A percentile compares a stretch with the other conserved stretches of the same genome.
phyloP scores from a whole-genome alignment of 2,888 invertebrate species.

The Chalcis sispes region DNA sequence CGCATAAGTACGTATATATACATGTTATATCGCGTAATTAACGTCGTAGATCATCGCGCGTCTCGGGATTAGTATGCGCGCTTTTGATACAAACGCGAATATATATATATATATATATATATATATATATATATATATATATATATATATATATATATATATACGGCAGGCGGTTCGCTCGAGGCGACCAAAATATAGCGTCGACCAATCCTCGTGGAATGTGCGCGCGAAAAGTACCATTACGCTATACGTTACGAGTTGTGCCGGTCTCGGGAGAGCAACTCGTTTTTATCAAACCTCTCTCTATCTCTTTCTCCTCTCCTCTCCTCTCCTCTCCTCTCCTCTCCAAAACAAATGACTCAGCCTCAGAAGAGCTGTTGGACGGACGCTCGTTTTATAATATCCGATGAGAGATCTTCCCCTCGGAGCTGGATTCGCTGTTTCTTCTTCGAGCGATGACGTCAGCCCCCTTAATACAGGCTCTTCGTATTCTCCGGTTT shows the following conservation, averaged over 20 bases:
- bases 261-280: too few species aligned
- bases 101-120: background rate
- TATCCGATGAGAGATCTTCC: conserved; percentile 27
- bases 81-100: too few species aligned
- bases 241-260: background rate
- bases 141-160: background rate
- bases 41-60: conserved; percentile 12
- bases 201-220: background rate
- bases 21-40: conserved; percentile 10
- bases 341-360: conserved; percentile 42
- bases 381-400: conserved; percentile 27
- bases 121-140: too few species aligned
- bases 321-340: background rate
- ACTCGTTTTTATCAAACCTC: conserved; percentile 33
- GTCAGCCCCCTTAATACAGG: conserved; percentile 25
- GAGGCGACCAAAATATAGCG: conserved; percentile 6
- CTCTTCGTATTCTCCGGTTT: too few species aligned
- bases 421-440: conserved; percentile 13
- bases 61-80: background rate
- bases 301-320: background rate
- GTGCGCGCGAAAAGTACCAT: conserved; percentile 21
- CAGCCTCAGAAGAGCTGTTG: conserved; percentile 1
- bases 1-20: background rate
- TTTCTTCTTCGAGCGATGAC: conserved; percentile 39
- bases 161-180: too few species aligned